Base-by-base conservation (phyloP, 2,797 vertebrate species). In the Betta splendens region DNA sequence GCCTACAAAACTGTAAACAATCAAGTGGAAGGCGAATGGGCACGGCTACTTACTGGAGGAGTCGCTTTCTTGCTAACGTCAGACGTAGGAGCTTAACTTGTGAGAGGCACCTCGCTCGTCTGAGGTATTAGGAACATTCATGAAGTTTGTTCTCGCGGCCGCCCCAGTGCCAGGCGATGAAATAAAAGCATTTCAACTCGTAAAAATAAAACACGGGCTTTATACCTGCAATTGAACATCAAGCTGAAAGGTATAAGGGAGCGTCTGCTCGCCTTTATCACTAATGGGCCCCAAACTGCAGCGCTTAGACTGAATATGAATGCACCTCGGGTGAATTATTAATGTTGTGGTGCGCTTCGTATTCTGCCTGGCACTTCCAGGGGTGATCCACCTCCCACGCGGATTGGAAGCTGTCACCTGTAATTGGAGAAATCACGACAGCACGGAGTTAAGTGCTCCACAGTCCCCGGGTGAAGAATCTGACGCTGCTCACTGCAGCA, bases 391-490 rank as follows among this genome's bases (percentile, higher is more conserved):
- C 89, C 88, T 91, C 91, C 90, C 87, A 90, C 87, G 54, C 83
- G 79, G 81, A 89, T 79, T 77, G 83, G 86, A 84, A 89, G 81
- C 88, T 90, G 89, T 92, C 90, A 91, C 84, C 84, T 77, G 68
- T 91, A 91, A 92, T 91, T 92, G 91, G 90, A 88, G 87, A 82
- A 92, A 89, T 91, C 84, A 88, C 85, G 86, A 90, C 88, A 88
- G 86, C 70, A 78, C 83, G 29, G 84, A 90, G 90, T 90, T 91
- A 92, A 92, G 89, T 90, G 90, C 85, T 90, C 77, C 79, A 76
- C 79, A 71, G 80, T 89, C 84, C 85, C 85, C 45, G 84, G 88
- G 85, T 90, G 85, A 91, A 83, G 87, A 89, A 87, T 90, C 73
- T 83, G 87, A 87, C 67, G 79, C 77, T 46, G 64, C 74, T 58